These are phyloP conservation scores for Cheirogaleus medius DNA, from an alignment of 2,113 vertebrate species.

Conservation along the genomic window DNA sequence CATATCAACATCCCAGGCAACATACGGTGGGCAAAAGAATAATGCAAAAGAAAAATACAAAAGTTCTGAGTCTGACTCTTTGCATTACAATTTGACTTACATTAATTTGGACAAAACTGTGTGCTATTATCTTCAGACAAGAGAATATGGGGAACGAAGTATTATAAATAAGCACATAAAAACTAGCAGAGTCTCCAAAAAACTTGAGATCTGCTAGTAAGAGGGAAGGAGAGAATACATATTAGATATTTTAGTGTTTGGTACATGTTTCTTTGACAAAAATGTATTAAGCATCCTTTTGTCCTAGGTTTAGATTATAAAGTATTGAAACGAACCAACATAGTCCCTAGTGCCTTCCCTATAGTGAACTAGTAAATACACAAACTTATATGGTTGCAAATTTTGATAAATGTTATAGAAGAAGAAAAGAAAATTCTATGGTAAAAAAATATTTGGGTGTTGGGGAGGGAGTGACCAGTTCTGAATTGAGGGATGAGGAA, in stretches of 20 bases:
- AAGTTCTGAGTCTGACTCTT: not conserved
- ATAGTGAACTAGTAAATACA: not conserved
- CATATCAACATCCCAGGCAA: not conserved
- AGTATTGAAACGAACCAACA: not conserved
- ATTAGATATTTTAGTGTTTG: not conserved
- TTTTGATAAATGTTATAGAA: not conserved
- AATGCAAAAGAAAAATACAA: not conserved
- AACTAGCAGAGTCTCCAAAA: not conserved
- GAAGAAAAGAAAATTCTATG: not conserved
- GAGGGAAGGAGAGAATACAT: not conserved
- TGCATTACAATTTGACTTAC: not conserved
- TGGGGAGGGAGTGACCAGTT: not conserved
- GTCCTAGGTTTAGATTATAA: not conserved
- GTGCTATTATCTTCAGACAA: not conserved
- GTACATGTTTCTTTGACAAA: not conserved
- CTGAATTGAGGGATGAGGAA: not conserved
- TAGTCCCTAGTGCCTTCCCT: not conserved
- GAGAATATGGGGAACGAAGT: not conserved
- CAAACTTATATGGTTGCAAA: not conserved
- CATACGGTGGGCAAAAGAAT: not conserved
- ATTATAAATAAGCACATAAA: not conserved
- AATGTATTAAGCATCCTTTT: not conserved
- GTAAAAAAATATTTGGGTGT: not conserved
- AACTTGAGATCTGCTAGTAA: not conserved
- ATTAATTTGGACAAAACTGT: not conserved